phyloP scores from a whole-genome alignment of 2,113 vertebrate species.

The Cephalopterus ornatus region DNA sequence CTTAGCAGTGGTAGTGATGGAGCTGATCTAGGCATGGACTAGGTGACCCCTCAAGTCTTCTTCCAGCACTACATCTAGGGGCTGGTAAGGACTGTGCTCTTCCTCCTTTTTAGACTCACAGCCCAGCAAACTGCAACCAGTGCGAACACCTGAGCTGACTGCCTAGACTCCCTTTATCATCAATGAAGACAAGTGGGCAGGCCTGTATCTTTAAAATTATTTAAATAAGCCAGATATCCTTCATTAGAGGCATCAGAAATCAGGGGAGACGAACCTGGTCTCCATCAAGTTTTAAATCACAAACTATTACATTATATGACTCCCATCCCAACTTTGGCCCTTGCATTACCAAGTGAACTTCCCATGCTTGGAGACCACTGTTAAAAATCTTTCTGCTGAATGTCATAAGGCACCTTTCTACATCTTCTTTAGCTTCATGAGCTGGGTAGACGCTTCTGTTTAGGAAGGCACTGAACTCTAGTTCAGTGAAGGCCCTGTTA shows the following conservation, averaged over 20 bases:
- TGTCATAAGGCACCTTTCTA: not conserved
- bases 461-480: not conserved
- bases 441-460: not conserved
- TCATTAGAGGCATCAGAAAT: not conserved
- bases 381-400: not conserved
- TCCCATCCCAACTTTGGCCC: not conserved
- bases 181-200: not conserved
- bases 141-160: not conserved
- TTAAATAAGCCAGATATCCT: not conserved
- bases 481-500: not conserved
- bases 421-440: not conserved
- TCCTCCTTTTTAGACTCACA: not conserved
- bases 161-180: not conserved
- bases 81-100: not conserved
- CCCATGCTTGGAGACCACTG: not conserved
- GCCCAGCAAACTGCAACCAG: not conserved
- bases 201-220: not conserved
- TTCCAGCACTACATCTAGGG: not conserved
- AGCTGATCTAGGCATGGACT: not conserved
- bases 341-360: not conserved
- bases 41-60: not conserved
- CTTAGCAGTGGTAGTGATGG: not conserved
- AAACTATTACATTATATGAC: not conserved
- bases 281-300: not conserved
- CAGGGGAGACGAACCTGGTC: not conserved